These are phyloP conservation scores for Nycticebus coucang DNA, from an alignment of 2,113 vertebrate genomes.

Conservation along the genomic window DNA sequence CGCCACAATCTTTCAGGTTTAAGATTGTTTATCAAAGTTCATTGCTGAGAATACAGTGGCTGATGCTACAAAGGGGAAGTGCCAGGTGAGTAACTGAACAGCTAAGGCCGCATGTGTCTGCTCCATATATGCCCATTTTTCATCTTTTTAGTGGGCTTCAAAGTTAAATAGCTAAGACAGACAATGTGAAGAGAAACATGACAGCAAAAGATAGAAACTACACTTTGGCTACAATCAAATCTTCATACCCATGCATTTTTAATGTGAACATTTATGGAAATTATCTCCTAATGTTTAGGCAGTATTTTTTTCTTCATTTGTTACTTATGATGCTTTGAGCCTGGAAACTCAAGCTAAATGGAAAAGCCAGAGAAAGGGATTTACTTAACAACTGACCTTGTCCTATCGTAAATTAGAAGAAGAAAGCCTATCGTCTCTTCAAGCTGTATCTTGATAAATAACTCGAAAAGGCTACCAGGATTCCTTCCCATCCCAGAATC, in stretches of 20 bases:
- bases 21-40: neutral
- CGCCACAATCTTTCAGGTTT: neutral
- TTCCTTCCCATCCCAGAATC: neutral
- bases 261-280: slow-evolving; percentile 70
- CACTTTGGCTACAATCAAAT: neutral
- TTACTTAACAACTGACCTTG: neutral
- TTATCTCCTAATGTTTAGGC: slow-evolving; percentile 51
- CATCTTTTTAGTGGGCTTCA: slow-evolving; percentile 24
- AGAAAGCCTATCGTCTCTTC: neutral
- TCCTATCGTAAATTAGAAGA: slow-evolving; percentile 11
- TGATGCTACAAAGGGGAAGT: neutral
- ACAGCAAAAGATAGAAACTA: slow-evolving; percentile 41
- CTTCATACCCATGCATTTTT: slow-evolving; percentile 60
- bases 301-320: slow-evolving; percentile 65
- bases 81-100: neutral
- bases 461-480: neutral
- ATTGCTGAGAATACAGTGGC: neutral
- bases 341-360: slow-evolving; percentile 24
- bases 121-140: neutral
- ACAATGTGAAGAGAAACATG: neutral
- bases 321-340: slow-evolving; percentile 68
- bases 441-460: neutral
- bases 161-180: slow-evolving; percentile 30
- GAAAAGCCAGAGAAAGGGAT: slow-evolving; percentile 53
- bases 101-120: neutral